These are phyloP conservation scores for Graptemys geographica DNA, from an alignment of 2,797 vertebrate species.

Conservation along the genomic window DNA sequence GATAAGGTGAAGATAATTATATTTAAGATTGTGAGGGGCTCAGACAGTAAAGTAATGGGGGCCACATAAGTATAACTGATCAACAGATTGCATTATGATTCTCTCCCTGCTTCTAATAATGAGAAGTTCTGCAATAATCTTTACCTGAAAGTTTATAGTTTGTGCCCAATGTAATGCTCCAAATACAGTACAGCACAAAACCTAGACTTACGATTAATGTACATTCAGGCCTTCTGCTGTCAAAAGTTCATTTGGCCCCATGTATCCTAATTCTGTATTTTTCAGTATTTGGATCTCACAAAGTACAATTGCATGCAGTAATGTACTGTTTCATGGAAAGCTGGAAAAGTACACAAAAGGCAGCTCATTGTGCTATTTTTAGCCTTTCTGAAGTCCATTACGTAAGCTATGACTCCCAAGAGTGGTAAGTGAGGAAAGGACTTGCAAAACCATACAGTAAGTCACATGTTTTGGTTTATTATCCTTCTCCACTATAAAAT, in stretches of 20 bases:
- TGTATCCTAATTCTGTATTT: background rate
- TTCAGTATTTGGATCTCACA: background rate
- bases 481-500: background rate
- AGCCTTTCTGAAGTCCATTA: background rate
- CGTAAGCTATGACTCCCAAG: conserved; percentile 20
- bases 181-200: background rate
- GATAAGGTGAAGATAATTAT: background rate
- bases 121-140: background rate
- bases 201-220: background rate
- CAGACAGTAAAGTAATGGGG: background rate
- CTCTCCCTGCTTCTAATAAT: background rate
- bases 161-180: background rate
- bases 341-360: background rate
- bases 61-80: background rate
- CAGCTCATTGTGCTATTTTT: conserved; percentile 20
- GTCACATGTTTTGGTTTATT: background rate
- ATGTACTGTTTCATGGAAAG: background rate
- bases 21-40: background rate
- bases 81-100: background rate
- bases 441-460: background rate
- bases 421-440: background rate
- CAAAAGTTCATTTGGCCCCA: background rate
- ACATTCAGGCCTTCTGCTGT: background rate
- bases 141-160: background rate
- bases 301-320: background rate